Percentiles rank a stretch among this genome's conserved stretches.
These are phyloP conservation scores for Caenorhabditis macrosperma DNA, from an alignment of 2,888 invertebrate species.

Conservation along the genomic window DNA sequence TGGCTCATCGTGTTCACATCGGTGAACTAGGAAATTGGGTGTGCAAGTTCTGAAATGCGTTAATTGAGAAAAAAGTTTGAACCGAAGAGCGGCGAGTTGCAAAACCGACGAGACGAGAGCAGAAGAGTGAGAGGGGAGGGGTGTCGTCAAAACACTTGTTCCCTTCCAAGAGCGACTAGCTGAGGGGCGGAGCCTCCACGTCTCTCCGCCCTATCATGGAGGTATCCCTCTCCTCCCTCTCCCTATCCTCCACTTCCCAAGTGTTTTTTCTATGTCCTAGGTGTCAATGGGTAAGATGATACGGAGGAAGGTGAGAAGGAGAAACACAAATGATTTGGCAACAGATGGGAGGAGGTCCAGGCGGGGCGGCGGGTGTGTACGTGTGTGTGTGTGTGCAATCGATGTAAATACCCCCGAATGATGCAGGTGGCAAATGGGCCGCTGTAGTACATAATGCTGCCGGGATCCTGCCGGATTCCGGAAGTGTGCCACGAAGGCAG, in stretches of 20 bases:
- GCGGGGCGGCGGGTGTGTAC: not conserved
- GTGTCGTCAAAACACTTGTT: conserved; percentile 23
- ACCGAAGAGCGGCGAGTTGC: not conserved
- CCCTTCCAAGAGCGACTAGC: not conserved
- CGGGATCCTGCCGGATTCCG: not conserved
- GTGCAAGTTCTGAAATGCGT: not conserved
- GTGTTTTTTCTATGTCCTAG: not conserved
- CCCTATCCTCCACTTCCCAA: not conserved
- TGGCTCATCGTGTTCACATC: not conserved
- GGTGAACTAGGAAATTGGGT: not conserved
- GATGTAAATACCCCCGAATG: conserved; percentile 17
- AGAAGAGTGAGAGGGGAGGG: conserved; percentile 1
- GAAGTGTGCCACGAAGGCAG: too few relatives aligned
- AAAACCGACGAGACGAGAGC: not conserved
- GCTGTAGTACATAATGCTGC: not conserved
- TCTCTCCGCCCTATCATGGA: not conserved
- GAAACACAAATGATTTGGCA: not conserved
- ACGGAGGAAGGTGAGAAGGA: not conserved
- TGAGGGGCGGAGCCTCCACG: not conserved
- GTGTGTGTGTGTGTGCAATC: not conserved
- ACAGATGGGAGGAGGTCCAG: not conserved
- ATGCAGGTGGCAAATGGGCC: conserved; percentile 8
- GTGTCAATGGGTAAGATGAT: conserved; percentile 5
- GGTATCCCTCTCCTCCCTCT: too few relatives aligned
- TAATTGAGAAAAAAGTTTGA: not conserved